Base-by-base conservation (phyloP, 1,140 invertebrate genomes). In the Listronotus bonariensis region DNA sequence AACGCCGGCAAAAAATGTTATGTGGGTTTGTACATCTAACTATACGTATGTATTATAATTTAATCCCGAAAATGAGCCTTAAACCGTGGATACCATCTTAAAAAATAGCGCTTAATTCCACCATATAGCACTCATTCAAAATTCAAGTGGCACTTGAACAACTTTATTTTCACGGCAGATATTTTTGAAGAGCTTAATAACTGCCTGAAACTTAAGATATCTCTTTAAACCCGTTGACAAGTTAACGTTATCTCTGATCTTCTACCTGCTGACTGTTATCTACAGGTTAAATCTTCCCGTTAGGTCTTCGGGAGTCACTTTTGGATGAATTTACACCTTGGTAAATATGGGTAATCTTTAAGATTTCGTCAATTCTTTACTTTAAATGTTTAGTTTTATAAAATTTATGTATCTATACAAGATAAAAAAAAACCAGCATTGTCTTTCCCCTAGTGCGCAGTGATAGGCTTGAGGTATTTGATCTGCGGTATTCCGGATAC, bases 241-340 rank as follows among this genome's bases (percentile, higher is more conserved):
- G 52, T 51, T 34, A 51, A 62, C 51, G 60, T 53, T 53, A 60
- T 64, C 61, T 56, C 41, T 11, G 46, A 61, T 56, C 65, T 15
- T 60, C 68, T 70, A 70, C 68, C 68, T 70, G 58, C 41, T 48
- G n/a, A 20, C 8, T 43, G 40, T 70, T 70, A 70, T 70, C 68
- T 46, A 26, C 43, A 11, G 56, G 26, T 26, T 61, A 58, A 60
- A 70, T 70, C 68, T 70, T 49, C 42, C 46, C 51, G 34, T 36
- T 36, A 36, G 11, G 34, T 36, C 34, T 36, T 36, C 34, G 34
- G 34, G 38, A 68, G 61, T 55, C 56, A 53, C 55, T 17, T n/a
- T 26, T 64, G 11, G 65, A 70, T 68, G 63, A 70, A 70, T 70
- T 70, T 70, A 68, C 68, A 70, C 68, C 65, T 68, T 41, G 67